A percentile compares a stretch with the other conserved stretches of the same genome.
Conservation (phyloP, 2,113 vertebrate genomes). For the Semnopithecus entellus region DNA sequence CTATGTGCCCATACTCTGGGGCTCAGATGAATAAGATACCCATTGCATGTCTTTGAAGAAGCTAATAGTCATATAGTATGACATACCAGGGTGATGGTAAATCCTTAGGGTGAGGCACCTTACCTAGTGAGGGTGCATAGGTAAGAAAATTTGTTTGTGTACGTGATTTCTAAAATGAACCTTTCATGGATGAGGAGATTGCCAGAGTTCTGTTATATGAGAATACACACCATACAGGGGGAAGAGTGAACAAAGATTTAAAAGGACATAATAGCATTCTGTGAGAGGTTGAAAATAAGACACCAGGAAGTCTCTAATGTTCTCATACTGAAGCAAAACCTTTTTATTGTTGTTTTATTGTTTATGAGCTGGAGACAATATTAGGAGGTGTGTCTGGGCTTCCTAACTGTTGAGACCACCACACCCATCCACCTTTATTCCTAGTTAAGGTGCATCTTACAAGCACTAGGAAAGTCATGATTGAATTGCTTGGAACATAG, state of each 20-base stretch:
- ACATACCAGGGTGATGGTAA: background rate
- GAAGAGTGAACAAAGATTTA: background rate
- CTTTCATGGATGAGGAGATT: background rate
- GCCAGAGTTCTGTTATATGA: background rate
- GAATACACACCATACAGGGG: background rate
- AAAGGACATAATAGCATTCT: background rate
- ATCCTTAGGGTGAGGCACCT: background rate
- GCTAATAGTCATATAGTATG: background rate
- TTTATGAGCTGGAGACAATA: background rate
- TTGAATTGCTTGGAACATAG: slow-evolving; percentile 15
- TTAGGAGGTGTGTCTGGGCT: slow-evolving; percentile 15
- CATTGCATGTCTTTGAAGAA: background rate
- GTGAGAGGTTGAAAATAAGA: slow-evolving; percentile 18
- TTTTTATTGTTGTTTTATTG: background rate
- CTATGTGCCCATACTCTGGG: background rate
- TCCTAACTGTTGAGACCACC: background rate
- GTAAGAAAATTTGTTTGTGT: background rate
- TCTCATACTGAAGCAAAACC: slow-evolving; percentile 16
- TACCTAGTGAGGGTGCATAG: background rate
- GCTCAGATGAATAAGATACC: background rate
- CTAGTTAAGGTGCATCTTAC: background rate
- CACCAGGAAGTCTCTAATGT: background rate
- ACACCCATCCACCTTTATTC: background rate
- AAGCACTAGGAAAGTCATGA: background rate
- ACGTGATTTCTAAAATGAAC: background rate